Evolutionary conservation across 2,113 vertebrate species (phyloP).

Genomic region (Chascanopsetta lugubris): DNA sequence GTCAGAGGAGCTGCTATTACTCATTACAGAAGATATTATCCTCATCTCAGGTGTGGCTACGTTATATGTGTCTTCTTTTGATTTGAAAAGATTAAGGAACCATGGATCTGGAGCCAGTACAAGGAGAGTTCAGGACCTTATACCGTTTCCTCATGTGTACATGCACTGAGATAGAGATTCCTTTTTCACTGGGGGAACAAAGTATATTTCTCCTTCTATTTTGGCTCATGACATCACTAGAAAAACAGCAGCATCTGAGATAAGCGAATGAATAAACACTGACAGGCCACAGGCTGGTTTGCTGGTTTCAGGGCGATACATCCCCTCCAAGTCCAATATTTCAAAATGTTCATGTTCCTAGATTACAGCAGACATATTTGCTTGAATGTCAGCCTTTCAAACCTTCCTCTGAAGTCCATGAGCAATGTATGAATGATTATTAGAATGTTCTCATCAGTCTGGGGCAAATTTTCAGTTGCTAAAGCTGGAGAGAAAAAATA

Average conservation of each 20-base stretch:
- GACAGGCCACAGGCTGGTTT: conserved; percentile 30
- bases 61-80: conserved; percentile 8
- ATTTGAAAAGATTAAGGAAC: too few species aligned
- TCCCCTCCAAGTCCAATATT: not conserved
- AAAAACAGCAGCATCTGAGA: conserved; percentile 54
- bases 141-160: conserved; percentile 9
- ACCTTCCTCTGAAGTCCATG: conserved; percentile 17
- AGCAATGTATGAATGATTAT: not conserved
- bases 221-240: conserved; percentile 58
- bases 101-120: too few species aligned
- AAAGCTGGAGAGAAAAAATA: not conserved
- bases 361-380: not conserved
- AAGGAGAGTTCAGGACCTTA: too few species aligned
- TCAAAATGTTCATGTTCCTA: conserved; percentile 17
- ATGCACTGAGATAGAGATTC: conserved; percentile 18
- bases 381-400: not conserved
- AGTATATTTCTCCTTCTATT: conserved; percentile 61
- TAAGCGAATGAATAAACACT: conserved; percentile 68
- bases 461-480: conserved; percentile 9
- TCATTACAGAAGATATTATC: not conserved
- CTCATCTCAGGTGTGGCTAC: conserved; percentile 30
- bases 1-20: not conserved
- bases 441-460: conserved; percentile 1
- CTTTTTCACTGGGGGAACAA: conserved; percentile 28
- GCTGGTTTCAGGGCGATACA: too few species aligned